phyloP scores from a whole-genome alignment of 30 jellyfish, hydroid and myxozoan species.

The Hydra vulgaris region DNA sequence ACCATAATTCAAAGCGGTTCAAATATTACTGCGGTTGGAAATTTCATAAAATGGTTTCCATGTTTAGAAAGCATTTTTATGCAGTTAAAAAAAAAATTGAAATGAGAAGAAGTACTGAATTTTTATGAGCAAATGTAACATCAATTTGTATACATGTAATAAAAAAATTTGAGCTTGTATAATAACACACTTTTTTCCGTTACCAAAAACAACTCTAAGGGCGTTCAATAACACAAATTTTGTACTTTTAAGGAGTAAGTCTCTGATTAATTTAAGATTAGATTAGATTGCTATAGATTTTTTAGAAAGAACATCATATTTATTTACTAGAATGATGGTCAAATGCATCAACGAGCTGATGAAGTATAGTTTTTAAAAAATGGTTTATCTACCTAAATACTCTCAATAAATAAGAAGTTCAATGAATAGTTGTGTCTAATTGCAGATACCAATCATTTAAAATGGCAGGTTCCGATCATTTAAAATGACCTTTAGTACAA shows the following conservation, averaged over 20 bases:
- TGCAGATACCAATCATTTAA: too few relatives aligned
- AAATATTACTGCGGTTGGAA: not conserved
- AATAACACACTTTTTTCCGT: not conserved
- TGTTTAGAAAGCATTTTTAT: not conserved
- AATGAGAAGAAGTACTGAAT: not conserved
- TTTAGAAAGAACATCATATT: not conserved
- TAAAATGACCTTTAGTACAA: too few relatives aligned
- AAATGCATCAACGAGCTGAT: too few relatives aligned
- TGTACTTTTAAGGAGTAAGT: not conserved
- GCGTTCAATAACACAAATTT: not conserved
- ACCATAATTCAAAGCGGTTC: not conserved
- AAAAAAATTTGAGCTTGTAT: not conserved
- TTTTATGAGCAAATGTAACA: not conserved
- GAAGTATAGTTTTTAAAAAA: too few relatives aligned
- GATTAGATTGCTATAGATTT: not conserved
- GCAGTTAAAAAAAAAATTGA: not conserved
- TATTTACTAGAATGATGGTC: not conserved
- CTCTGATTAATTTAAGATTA: not conserved
- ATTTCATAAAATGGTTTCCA: not conserved
- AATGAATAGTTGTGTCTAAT: too few relatives aligned
- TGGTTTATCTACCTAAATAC: too few relatives aligned
- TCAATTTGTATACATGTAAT: not conserved
- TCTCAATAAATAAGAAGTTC: too few relatives aligned
- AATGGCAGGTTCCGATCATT: too few relatives aligned
- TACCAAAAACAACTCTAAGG: not conserved